phyloP scores from a whole-genome alignment of 2,888 invertebrate species.

The Phanerotoma sp. region DNA sequence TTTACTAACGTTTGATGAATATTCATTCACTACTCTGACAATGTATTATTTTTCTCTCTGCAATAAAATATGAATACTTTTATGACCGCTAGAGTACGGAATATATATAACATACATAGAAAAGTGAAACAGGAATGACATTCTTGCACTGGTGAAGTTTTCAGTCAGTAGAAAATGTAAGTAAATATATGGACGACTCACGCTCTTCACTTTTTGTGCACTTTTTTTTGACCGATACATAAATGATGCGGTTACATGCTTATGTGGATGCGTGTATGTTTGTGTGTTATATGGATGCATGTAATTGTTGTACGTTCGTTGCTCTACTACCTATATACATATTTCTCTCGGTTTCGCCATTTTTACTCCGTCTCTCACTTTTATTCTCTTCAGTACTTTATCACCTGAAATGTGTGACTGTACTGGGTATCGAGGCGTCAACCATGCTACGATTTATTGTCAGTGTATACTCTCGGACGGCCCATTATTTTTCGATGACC shows the following conservation, averaged over 20 bases:
- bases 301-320: too few relatives aligned
- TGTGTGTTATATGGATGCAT: too few relatives aligned
- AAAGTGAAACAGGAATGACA: constrained; percentile 2
- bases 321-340: constrained; percentile 15
- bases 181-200: too few relatives aligned
- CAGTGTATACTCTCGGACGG: constrained; percentile 28
- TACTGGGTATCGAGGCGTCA: constrained; percentile 40
- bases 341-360: constrained; percentile 6
- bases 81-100: constrained; percentile 17
- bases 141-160: constrained; percentile 8
- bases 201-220: too few relatives aligned
- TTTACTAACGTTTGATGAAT: constrained; percentile 48
- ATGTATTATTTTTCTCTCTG: constrained; percentile 55
- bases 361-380: constrained; percentile 16
- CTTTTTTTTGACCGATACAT: too few relatives aligned
- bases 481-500: constrained; percentile 34
- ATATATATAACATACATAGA: constrained; percentile 8
- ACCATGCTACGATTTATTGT: constrained; percentile 37
- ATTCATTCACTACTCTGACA: constrained; percentile 49
- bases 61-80: constrained; percentile 49
- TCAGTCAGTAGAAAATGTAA: too few relatives aligned
- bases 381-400: constrained; percentile 31
- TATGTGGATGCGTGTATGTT: too few relatives aligned
- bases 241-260: too few relatives aligned
- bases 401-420: constrained; percentile 37